Evolutionary conservation across 2,113 vertebrate genomes (phyloP).

Genomic region (Peromyscus polionotus): DNA sequence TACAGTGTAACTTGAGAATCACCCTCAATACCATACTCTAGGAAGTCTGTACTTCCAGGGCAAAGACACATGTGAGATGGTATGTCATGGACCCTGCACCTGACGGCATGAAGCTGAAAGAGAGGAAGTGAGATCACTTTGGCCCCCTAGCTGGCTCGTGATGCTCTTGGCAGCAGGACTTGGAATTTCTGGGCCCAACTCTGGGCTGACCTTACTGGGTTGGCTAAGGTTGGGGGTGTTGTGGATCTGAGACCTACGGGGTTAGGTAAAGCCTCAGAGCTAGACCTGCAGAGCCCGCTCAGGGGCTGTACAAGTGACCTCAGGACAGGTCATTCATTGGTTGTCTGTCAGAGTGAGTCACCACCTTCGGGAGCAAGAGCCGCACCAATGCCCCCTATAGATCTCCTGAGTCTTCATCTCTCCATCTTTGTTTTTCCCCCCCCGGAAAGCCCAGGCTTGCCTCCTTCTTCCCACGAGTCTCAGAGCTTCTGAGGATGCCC

Average conservation of each 20-base stretch:
- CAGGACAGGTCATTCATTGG: neutral
- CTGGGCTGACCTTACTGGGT: neutral
- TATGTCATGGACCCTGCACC: neutral
- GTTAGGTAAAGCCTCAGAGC: neutral
- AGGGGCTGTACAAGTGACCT: neutral
- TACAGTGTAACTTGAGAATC: neutral
- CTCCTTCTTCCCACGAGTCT: neutral
- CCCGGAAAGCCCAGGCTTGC: neutral
- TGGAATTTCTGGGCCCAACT: conserved; percentile 30
- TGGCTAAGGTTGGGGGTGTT: neutral
- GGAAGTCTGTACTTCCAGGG: neutral
- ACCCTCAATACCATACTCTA: neutral
- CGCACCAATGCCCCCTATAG: neutral
- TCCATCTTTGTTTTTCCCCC: neutral
- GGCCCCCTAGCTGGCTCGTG: neutral
- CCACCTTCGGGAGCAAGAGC: neutral
- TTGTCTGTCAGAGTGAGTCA: neutral
- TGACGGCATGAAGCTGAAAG: neutral
- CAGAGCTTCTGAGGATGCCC: neutral
- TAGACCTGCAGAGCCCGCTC: neutral
- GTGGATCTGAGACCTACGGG: neutral
- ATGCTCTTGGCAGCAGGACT: neutral
- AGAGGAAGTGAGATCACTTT: conserved; percentile 36
- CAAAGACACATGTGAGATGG: neutral
- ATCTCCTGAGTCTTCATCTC: neutral